A percentile compares a stretch with the other conserved stretches of the same genome.
Conservation (phyloP, 2,888 invertebrate genomes). For the Dryobotodes eremita region DNA sequence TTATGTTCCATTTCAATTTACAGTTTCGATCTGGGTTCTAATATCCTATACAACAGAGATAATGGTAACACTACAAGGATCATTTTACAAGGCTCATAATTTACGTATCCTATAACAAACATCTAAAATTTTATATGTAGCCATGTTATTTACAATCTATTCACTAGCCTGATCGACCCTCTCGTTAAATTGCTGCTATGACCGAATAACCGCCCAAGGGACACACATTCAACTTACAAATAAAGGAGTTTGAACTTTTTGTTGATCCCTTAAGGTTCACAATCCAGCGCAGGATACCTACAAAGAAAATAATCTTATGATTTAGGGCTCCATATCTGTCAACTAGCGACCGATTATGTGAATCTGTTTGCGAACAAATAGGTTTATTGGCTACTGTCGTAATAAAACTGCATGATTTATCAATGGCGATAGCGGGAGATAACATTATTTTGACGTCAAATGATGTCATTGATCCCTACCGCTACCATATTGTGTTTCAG, state of each 20-base stretch:
- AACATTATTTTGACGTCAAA: constrained; percentile 73
- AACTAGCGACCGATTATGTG: constrained; percentile 84
- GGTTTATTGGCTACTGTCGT: constrained; percentile 87
- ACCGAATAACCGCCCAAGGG: constrained; percentile 74
- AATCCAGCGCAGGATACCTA: constrained; percentile 62
- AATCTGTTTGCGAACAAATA: constrained; percentile 86
- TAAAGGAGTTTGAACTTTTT: constrained; percentile 61
- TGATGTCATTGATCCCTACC: constrained; percentile 73
- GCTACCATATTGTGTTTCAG: constrained; percentile 68
- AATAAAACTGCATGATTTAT: constrained; percentile 86
- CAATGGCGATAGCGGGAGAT: constrained; percentile 68
- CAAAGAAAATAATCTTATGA: constrained; percentile 85
- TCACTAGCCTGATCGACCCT: constrained; percentile 75
- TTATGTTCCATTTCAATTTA: constrained; percentile 34
- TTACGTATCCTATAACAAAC: constrained; percentile 58
- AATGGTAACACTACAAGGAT: constrained; percentile 38
- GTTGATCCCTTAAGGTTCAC: constrained; percentile 60
- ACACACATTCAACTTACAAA: constrained; percentile 60
- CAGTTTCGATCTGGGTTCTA: constrained; percentile 37
- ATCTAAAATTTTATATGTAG: constrained; percentile 70
- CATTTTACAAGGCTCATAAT: constrained; percentile 44
- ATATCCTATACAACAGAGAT: constrained; percentile 34
- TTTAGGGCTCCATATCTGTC: constrained; percentile 86
- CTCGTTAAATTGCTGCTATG: constrained; percentile 81
- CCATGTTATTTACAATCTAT: constrained; percentile 75